Evolutionary conservation across 1,140 invertebrate genomes (phyloP), one percentile per base, ranked within the genome.

Genomic region (Sitobion miscanthi): DNA sequence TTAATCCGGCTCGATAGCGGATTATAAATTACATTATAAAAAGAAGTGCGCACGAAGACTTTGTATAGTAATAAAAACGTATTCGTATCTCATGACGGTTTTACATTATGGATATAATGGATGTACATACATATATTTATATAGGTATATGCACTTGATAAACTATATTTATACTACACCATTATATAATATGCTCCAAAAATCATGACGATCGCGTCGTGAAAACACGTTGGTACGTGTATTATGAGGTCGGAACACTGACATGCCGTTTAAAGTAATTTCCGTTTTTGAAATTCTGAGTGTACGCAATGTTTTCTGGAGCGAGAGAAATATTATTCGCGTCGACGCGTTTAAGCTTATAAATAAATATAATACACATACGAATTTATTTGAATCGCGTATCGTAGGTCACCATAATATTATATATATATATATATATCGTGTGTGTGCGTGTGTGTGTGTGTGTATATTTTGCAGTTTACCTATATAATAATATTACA

Each of bases 211-310:
- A 77, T 77, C 62, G 4, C n/a, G 62, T n/a, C 62, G 3, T 69
- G 62, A 35, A 77, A 77, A 77, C 62, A 35, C n/a, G n/a, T 35
- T 17, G 14, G 5, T 17, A 77, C 30, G n/a, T 77, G 30, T 77
- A 77, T n/a, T 77, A 77, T 77, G 62, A 77, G 62, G 62, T n/a
- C 14, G 62, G 62, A 14, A 77, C n/a, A n/a, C 30, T 77, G 62
- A 77, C n/a, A 77, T 77, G n/a, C 14, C 62, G 62, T 77, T 77
- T 77, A 77, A 77, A 77, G 62, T n/a, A 77, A 77, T 77, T 77
- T 77, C 62, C n/a, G 14, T 77, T 77, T 77, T 77, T n/a, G 62
- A 77, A n/a, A 77, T 77, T 77, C n/a, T 77, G 62, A n/a, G 4
- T 77, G n/a, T 35, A 77, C 30, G 11, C 30, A 30, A 30, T 69